Evolutionary conservation across 2,888 invertebrate species (phyloP).

Genomic region (Linhomoeus sp.): DNA sequence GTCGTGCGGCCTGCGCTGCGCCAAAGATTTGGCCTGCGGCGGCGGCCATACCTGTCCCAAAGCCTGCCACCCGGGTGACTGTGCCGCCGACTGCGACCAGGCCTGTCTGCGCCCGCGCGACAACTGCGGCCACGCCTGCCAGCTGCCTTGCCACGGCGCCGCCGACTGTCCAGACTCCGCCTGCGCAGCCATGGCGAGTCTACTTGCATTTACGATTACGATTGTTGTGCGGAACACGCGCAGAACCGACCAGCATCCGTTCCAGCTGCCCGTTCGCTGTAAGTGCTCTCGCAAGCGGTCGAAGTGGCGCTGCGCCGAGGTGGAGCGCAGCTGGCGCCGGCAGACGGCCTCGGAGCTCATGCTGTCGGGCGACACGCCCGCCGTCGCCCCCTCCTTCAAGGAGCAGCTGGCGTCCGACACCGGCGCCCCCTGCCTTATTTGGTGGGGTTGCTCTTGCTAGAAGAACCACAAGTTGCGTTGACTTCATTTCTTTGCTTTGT

Average conservation of each 20-base stretch:
- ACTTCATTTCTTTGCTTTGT: too few relatives aligned
- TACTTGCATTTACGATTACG: not conserved
- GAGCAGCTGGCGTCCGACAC: too few relatives aligned
- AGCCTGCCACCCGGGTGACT: slow-evolving; percentile 54
- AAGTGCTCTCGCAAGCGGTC: slow-evolving; percentile 14
- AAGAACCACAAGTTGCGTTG: too few relatives aligned
- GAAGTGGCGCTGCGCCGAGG: slow-evolving; percentile 10
- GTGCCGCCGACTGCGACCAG: slow-evolving; percentile 48
- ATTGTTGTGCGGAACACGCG: not conserved
- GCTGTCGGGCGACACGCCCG: not conserved
- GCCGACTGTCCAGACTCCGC: slow-evolving; percentile 44
- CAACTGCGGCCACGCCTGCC: slow-evolving; percentile 66
- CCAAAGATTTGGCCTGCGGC: slow-evolving; percentile 54
- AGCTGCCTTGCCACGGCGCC: slow-evolving; percentile 55
- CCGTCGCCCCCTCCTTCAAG: too few relatives aligned
- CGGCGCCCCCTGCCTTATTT: too few relatives aligned
- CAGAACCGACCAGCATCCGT: not conserved
- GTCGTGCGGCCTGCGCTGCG: slow-evolving; percentile 73
- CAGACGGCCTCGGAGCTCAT: not conserved
- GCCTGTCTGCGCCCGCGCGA: slow-evolving; percentile 48
- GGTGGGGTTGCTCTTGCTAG: too few relatives aligned
- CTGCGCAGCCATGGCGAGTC: slow-evolving; percentile 29
- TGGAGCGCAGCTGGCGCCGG: slow-evolving; percentile 7
- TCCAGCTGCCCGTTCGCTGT: slow-evolving; percentile 36
- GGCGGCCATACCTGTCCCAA: slow-evolving; percentile 59